Base-by-base conservation (phyloP, 2,888 invertebrate species). In the Agrilus cyanescens region DNA sequence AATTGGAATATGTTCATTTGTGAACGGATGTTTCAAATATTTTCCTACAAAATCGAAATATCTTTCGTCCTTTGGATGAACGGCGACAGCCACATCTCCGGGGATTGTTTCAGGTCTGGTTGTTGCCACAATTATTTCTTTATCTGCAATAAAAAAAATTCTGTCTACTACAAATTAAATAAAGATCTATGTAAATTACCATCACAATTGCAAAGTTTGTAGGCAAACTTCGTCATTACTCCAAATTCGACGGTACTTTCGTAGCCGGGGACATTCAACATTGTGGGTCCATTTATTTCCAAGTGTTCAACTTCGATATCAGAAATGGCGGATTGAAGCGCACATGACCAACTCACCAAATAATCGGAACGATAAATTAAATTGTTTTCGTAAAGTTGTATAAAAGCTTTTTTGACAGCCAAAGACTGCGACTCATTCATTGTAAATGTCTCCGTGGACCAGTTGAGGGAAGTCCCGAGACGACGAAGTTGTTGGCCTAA, bases 41-140 rank as follows among this genome's bases (percentile, higher is more conserved):
- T 85, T 86, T 33, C 94, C 94, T 49, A 90, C 78, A 38, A 93
- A 68, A 56, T 80, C 78, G 44, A 75, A 76, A 62, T 95, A 98
- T 55, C 97, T 77, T 4, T 68, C 63, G 59, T 98, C 95, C 2
- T 85, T 73, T 0, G 98, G 97, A 69, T 99, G 87, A 0, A 99
- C 95, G n/a, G 97, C 97, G 2, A 99, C 84, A 1, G 94, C 98
- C 0, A 91, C 87, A 65, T 99, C 98, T 2, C 97, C 89, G 10
- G 98, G 69, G 90, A 99, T 96, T 1, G 98, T 99, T 72, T 99
- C 98, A 18, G 96, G 82, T 57, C 98, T 83, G 0, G 98, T 99
- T 2, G 98, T 99, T 1, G 97, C 94, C 18, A 99, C 96, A 41
- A 90, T 72, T 32, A 95, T 72, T 67, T 89, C 90, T 38, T 90